A percentile compares a stretch with the other conserved stretches of the same genome.
These are phyloP conservation scores for Conus ventricosus DNA, from an alignment of 1,140 invertebrate species.

Conservation along the genomic window DNA sequence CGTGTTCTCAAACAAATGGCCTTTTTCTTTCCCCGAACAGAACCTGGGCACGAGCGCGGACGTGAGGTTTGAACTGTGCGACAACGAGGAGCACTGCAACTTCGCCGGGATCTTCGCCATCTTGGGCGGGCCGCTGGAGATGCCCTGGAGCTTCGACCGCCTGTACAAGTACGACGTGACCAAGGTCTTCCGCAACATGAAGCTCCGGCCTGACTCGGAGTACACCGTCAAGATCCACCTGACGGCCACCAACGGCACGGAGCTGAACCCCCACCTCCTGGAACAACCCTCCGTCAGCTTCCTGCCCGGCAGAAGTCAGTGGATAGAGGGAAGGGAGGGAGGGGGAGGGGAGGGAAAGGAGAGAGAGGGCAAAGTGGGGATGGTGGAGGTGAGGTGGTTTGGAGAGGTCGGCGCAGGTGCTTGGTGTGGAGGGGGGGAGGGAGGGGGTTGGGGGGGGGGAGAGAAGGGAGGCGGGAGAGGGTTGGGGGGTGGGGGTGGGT, in stretches of 20 bases:
- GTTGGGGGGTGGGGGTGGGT: too few relatives aligned
- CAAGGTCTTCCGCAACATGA: constrained; percentile 35
- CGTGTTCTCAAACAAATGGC: too few relatives aligned
- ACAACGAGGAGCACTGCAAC: constrained; percentile 33
- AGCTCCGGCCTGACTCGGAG: constrained; percentile 32
- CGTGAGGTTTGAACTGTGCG: constrained; percentile 43
- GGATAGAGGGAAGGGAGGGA: too few relatives aligned
- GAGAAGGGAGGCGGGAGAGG: too few relatives aligned
- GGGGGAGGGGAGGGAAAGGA: too few relatives aligned
- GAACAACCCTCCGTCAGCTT: constrained; percentile 41
- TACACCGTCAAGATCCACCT: constrained; percentile 39
- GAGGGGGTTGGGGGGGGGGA: too few relatives aligned
- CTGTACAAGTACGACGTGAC: constrained; percentile 52
- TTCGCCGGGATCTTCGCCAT: constrained; percentile 49
- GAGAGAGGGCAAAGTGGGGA: too few relatives aligned
- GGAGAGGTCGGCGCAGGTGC: too few relatives aligned
- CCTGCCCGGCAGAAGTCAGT: constrained; percentile 35
- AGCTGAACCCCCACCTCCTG: constrained; percentile 32
- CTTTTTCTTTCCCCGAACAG: background rate
- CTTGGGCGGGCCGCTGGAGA: constrained; percentile 46
- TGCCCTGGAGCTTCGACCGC: constrained; percentile 50
- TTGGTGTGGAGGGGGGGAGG: too few relatives aligned
- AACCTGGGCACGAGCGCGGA: constrained; percentile 40
- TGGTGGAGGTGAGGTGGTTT: too few relatives aligned
- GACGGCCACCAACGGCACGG: constrained; percentile 38